Conservation (phyloP, 2,797 vertebrate genomes). For the Platalea minor region DNA sequence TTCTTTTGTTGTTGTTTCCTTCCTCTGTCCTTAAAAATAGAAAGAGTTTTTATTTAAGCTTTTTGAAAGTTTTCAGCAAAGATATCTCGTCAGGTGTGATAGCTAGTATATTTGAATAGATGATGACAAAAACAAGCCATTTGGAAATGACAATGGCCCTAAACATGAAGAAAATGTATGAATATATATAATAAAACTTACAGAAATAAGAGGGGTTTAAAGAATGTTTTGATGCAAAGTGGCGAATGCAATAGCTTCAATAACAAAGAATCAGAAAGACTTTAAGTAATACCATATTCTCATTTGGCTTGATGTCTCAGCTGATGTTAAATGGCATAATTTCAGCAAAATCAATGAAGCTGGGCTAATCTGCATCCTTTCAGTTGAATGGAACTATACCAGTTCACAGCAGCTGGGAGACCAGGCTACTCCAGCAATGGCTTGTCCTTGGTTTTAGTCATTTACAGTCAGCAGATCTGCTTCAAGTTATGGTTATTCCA, state of each 20-base stretch:
- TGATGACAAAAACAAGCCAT: not conserved
- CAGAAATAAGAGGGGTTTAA: rapidly evolving
- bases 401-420: not conserved
- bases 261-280: not conserved
- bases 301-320: not conserved
- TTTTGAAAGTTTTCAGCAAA: not conserved
- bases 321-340: not conserved
- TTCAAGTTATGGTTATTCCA: not conserved
- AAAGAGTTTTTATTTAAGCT: not conserved
- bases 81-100: not conserved
- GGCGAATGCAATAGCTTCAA: not conserved
- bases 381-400: not conserved
- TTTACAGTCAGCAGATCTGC: not conserved
- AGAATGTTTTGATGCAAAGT: not conserved
- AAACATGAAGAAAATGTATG: not conserved
- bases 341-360: conserved; percentile 24
- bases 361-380: not conserved
- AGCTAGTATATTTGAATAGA: not conserved
- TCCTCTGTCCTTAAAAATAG: not conserved
- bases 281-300: not conserved
- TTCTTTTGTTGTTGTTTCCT: not conserved
- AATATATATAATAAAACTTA: not conserved
- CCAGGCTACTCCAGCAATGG: not conserved
- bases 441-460: not conserved
- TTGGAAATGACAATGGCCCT: not conserved